A percentile compares a stretch with the other conserved stretches of the same genome.
These are phyloP conservation scores for Ganaspis sp. DNA, from an alignment of 1,140 invertebrate genomes.

Conservation along the genomic window DNA sequence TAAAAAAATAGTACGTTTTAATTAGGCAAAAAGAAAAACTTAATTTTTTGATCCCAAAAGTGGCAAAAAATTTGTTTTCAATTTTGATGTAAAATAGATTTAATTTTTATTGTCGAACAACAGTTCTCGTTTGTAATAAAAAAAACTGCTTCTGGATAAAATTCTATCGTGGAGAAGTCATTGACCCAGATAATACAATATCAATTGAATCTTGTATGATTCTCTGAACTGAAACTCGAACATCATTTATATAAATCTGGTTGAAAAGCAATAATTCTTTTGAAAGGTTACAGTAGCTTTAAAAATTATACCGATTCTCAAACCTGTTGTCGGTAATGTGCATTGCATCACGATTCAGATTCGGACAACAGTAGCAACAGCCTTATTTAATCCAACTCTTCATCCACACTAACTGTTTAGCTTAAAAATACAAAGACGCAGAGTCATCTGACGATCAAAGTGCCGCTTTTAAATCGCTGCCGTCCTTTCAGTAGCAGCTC, in stretches of 20 bases:
- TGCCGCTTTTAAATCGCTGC: constrained; percentile 56
- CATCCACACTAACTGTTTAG: constrained; percentile 68
- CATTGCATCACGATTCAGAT: constrained; percentile 64
- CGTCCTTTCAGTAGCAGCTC: constrained; percentile 44
- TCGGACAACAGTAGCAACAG: constrained; percentile 60
- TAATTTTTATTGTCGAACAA: too few relatives aligned
- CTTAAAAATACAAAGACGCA: constrained; percentile 67
- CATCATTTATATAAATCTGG: not conserved
- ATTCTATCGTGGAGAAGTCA: too few relatives aligned
- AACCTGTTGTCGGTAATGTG: constrained; percentile 68
- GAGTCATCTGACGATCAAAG: constrained; percentile 72
- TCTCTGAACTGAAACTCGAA: not conserved
- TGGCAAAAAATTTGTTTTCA: too few relatives aligned
- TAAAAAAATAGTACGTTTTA: too few relatives aligned
- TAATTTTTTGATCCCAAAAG: too few relatives aligned
- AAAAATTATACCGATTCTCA: constrained; percentile 3
- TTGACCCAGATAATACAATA: not conserved
- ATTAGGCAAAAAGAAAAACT: too few relatives aligned
- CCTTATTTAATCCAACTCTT: constrained; percentile 61
- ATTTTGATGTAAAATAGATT: too few relatives aligned
- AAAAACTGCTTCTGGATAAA: not conserved
- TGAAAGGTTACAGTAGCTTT: not conserved
- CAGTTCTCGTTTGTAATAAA: too few relatives aligned
- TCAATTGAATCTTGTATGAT: not conserved
- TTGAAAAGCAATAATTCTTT: not conserved